Percentiles rank a stretch among this genome's conserved stretches.
Conservation (phyloP, 2,113 vertebrate species). For the Peromyscus polionotus region DNA sequence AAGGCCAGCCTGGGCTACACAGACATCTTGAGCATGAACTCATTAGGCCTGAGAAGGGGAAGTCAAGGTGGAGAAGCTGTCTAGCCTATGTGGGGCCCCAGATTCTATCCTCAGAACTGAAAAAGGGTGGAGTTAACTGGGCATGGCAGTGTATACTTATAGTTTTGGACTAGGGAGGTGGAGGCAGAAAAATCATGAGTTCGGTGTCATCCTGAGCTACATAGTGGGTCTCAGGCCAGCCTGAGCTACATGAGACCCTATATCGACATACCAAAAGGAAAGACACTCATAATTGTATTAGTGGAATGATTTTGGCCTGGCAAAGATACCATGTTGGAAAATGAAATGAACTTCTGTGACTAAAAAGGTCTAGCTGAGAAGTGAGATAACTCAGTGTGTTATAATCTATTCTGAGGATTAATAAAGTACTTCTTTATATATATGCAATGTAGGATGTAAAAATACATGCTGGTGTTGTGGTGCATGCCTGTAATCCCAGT, state of each 20-base stretch:
- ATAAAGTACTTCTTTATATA: neutral
- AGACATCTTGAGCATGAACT: slow-evolving; percentile 34
- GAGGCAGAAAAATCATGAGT: neutral
- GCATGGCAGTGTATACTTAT: neutral
- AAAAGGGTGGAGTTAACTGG: neutral
- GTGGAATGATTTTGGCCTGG: slow-evolving; percentile 29
- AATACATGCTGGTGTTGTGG: neutral
- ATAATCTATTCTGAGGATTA: slow-evolving; percentile 51
- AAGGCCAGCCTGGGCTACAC: neutral
- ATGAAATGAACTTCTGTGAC: slow-evolving; percentile 25
- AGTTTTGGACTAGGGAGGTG: neutral
- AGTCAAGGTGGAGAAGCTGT: neutral
- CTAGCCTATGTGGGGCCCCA: neutral
- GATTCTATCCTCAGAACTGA: neutral
- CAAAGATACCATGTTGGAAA: slow-evolving; percentile 30
- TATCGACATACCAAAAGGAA: neutral
- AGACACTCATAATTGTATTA: neutral
- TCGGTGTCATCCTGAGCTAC: neutral
- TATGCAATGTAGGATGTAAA: neutral
- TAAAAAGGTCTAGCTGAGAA: slow-evolving; percentile 50
- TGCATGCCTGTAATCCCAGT: neutral
- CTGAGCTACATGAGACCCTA: neutral
- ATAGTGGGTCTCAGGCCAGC: neutral
- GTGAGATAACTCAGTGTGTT: neutral
- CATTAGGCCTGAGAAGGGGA: neutral